Evolutionary conservation across 2,113 vertebrate species (phyloP).

Genomic region (Corynorhinus townsendii): DNA sequence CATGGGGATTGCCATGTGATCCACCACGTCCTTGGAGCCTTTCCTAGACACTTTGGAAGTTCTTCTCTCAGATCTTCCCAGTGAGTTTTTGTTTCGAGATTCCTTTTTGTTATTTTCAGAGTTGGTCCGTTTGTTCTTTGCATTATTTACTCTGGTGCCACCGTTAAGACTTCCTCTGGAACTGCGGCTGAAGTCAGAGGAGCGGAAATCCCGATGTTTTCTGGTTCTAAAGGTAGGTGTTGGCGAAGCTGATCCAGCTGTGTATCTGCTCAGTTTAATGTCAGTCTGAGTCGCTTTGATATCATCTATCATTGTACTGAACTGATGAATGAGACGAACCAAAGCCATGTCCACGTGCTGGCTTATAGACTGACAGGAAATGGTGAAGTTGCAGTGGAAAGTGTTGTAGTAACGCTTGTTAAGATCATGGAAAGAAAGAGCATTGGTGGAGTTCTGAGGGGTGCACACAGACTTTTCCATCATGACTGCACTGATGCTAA

Average conservation of each 20-base stretch:
- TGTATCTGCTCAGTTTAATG: constrained; percentile 98
- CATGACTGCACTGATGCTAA: constrained; percentile 94
- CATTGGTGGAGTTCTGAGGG: constrained; percentile 86
- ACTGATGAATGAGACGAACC: constrained; percentile 98
- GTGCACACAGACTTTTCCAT: constrained; percentile 94
- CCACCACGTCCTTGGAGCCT: constrained; percentile 96
- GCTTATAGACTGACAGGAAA: constrained; percentile 97
- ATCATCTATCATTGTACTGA: constrained; percentile 98
- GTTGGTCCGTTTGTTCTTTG: constrained; percentile 87
- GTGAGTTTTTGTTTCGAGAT: constrained; percentile 88
- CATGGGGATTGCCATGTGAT: constrained; percentile 97
- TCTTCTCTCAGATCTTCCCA: constrained; percentile 92
- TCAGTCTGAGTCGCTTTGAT: constrained; percentile 98
- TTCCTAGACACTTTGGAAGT: constrained; percentile 96
- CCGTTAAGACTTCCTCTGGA: constrained; percentile 95
- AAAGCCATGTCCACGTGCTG: constrained; percentile 99
- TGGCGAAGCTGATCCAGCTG: constrained; percentile 94
- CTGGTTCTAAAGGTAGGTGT: constrained; percentile 96
- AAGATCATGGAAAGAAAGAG: constrained; percentile 95
- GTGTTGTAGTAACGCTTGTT: constrained; percentile 95
- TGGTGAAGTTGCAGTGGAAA: constrained; percentile 96
- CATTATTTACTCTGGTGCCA: constrained; percentile 85
- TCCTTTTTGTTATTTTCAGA: constrained; percentile 89
- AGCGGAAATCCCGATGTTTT: constrained; percentile 93
- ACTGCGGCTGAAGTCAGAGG: constrained; percentile 96